These are phyloP conservation scores for Coilia nasus DNA, from an alignment of 2,797 vertebrate species.

Conservation along the genomic window DNA sequence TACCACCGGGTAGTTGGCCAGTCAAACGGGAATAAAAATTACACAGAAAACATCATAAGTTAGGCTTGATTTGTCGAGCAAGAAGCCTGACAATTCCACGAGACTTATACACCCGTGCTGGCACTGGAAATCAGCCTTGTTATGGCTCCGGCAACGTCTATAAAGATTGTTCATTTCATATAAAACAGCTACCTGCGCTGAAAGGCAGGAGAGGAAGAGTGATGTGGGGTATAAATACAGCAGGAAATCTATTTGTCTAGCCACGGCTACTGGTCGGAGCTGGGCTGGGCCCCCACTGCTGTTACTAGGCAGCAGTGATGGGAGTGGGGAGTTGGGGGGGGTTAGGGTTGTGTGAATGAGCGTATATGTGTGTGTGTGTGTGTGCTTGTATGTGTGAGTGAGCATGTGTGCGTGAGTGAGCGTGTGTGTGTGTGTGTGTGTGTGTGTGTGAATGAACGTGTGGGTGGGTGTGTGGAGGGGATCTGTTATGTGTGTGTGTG, in stretches of 20 bases:
- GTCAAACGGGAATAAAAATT: conserved; percentile 98
- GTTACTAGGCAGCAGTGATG: conserved; percentile 72
- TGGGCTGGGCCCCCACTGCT: conserved; percentile 60
- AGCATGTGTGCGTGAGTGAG: neutral
- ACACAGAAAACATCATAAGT: conserved; percentile 95
- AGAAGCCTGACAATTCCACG: conserved; percentile 90
- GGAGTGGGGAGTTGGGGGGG: conserved; percentile 52
- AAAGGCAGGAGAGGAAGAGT: conserved; percentile 85
- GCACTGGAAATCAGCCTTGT: conserved; percentile 91
- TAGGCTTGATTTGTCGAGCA: conserved; percentile 96
- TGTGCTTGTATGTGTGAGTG: neutral
- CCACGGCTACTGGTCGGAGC: conserved; percentile 67
- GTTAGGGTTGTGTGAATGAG: conserved; percentile 33
- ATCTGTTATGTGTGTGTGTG: conserved; percentile 33
- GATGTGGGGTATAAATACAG: conserved; percentile 90
- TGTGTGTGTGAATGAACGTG: conserved; percentile 25
- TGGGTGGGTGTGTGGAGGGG: conserved; percentile 53
- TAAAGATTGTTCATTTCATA: conserved; percentile 98
- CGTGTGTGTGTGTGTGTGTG: neutral
- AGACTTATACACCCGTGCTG: conserved; percentile 87
- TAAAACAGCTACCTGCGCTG: conserved; percentile 92
- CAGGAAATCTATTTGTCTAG: conserved; percentile 89
- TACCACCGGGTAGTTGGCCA: conserved; percentile 77
- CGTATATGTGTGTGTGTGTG: conserved; percentile 15
- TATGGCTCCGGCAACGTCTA: conserved; percentile 90